Evolutionary conservation across 2,888 invertebrate genomes (phyloP).

Genomic region (Gnatocerus cornutus): DNA sequence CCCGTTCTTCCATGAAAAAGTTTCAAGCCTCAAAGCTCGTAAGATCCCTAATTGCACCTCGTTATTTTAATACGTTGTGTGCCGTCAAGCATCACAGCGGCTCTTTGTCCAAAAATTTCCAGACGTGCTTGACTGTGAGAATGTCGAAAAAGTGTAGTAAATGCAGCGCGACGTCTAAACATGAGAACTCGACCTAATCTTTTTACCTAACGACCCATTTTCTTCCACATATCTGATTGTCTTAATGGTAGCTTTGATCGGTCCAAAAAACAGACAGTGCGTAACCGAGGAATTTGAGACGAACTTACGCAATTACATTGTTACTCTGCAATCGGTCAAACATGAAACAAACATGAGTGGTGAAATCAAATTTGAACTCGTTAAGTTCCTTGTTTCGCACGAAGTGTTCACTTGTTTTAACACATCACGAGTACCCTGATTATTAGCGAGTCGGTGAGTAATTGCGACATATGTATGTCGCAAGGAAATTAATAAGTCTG

Average conservation of each 20-base stretch:
- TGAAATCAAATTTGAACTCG: conserved; percentile 1
- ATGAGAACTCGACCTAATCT: conserved; percentile 38
- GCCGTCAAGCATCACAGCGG: conserved; percentile 5
- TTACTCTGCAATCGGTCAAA: conserved; percentile 1
- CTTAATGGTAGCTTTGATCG: conserved; percentile 8
- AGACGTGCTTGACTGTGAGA: conserved; percentile 27
- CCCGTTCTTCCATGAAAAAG: conserved; percentile 8
- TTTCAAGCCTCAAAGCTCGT: conserved; percentile 3
- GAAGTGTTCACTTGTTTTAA: background rate
- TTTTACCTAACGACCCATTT: conserved; percentile 43
- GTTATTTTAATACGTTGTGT: conserved; percentile 11
- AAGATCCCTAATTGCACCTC: conserved; percentile 15
- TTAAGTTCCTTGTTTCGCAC: conserved; percentile 9
- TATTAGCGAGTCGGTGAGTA: background rate
- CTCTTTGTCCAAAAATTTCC: conserved; percentile 22
- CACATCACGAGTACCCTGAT: conserved; percentile 4
- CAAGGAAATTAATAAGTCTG: background rate
- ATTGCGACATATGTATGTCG: conserved; percentile 7
- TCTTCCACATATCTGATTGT: conserved; percentile 2
- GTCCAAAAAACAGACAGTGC: conserved; percentile 10
- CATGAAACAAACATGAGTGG: background rate
- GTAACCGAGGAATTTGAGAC: conserved; percentile 8
- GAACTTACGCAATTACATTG: conserved; percentile 1
- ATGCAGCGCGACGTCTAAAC: conserved; percentile 18
- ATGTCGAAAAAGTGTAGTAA: conserved; percentile 19